These are phyloP conservation scores for Stichopus horrens DNA, from an alignment of 53 echinoderm and acorn worm genomes.

Conservation along the genomic window DNA sequence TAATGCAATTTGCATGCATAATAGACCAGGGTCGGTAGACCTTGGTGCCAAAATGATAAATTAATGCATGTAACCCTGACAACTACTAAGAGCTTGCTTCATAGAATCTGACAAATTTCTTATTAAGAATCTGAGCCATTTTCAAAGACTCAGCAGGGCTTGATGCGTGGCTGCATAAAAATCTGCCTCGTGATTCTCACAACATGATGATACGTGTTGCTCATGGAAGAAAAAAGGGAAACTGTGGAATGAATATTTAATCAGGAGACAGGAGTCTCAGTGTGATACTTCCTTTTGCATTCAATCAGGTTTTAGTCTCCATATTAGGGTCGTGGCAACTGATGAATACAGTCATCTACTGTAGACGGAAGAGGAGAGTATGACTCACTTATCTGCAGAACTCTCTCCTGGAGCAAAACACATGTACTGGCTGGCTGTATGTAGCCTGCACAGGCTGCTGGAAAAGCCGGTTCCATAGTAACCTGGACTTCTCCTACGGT, in stretches of 20 bases:
- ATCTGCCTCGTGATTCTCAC: background rate
- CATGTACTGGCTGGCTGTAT: background rate
- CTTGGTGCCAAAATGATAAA: conserved; percentile 1
- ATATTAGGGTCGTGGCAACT: background rate
- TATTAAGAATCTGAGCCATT: too few relatives aligned
- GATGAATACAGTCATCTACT: conserved; percentile 38
- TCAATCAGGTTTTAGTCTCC: conserved; percentile 8
- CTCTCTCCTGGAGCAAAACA: background rate
- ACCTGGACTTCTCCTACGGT: background rate
- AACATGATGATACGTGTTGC: background rate
- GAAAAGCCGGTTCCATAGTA: background rate
- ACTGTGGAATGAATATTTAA: conserved; percentile 31
- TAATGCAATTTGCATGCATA: conserved; percentile 28
- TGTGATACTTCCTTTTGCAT: conserved; percentile 23
- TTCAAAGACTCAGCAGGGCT: too few relatives aligned
- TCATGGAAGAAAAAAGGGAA: background rate
- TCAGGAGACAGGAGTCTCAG: conserved; percentile 9
- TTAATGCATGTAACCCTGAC: conserved; percentile 4
- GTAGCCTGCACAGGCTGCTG: background rate
- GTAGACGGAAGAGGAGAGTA: background rate
- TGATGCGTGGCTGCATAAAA: too few relatives aligned
- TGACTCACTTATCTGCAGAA: conserved; percentile 6
- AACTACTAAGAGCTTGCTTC: background rate
- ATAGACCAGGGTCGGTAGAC: background rate
- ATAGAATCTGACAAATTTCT: background rate